These are phyloP conservation scores for Apamea epomidion DNA, from an alignment of 2,888 invertebrate genomes.

Conservation along the genomic window DNA sequence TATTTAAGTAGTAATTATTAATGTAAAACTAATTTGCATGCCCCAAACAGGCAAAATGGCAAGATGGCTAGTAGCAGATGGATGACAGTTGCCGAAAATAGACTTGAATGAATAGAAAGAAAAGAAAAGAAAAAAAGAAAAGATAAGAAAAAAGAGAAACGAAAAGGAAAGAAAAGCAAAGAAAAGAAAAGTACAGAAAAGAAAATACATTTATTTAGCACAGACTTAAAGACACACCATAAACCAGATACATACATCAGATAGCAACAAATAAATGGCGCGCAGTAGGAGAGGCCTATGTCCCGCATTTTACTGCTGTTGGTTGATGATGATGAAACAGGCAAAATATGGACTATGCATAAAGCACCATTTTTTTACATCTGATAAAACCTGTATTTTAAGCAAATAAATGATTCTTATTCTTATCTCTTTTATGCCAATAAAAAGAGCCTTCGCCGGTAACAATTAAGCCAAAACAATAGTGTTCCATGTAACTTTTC, in stretches of 20 bases:
- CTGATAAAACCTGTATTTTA: not conserved
- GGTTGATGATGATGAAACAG: not conserved
- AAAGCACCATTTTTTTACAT: not conserved
- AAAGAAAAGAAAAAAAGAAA: too few relatives aligned
- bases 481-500: conserved; percentile 22
- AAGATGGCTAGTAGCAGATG: too few relatives aligned
- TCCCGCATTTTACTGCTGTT: too few relatives aligned
- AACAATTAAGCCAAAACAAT: conserved; percentile 14
- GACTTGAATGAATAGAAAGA: too few relatives aligned
- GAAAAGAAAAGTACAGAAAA: too few relatives aligned
- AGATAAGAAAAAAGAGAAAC: too few relatives aligned
- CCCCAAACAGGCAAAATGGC: not conserved
- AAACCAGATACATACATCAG: too few relatives aligned
- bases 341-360: not conserved
- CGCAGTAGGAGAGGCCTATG: not conserved
- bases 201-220: too few relatives aligned
- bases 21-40: not conserved
- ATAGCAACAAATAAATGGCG: not conserved
- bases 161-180: too few relatives aligned
- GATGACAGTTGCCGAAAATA: too few relatives aligned
- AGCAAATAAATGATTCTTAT: not conserved
- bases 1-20: not conserved
- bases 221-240: too few relatives aligned
- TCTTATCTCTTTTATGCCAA: not conserved
- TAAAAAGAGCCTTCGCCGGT: not conserved